These are phyloP conservation scores for Drosophila parthenogenetica DNA, from an alignment of 2,888 invertebrate genomes.

Conservation along the genomic window DNA sequence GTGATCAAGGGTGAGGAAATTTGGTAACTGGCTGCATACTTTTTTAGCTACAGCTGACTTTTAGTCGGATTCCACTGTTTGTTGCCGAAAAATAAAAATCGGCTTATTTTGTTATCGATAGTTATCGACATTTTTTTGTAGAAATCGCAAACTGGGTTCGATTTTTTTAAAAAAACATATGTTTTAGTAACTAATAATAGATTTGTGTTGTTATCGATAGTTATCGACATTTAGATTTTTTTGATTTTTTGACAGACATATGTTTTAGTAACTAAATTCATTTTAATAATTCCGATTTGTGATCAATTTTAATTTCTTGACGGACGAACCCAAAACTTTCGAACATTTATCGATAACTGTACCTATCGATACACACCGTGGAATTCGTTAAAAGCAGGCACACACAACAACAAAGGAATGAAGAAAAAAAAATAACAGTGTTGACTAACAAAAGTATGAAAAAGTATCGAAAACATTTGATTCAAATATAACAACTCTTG, in stretches of 20 bases:
- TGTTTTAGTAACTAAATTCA: too few relatives aligned
- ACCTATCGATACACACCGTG: constrained; percentile 10
- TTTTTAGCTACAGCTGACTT: not conserved
- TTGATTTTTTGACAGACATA: not conserved
- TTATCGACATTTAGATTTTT: not conserved
- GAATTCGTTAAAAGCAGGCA: constrained; percentile 10
- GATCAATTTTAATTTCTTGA: too few relatives aligned
- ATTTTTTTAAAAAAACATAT: too few relatives aligned
- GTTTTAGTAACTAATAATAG: too few relatives aligned
- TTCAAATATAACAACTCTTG: constrained; percentile 24
- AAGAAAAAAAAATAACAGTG: constrained; percentile 7
- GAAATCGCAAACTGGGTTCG: too few relatives aligned
- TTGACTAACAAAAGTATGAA: constrained; percentile 23
- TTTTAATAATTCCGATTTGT: too few relatives aligned
- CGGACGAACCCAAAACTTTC: too few relatives aligned
- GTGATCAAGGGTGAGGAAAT: not conserved
- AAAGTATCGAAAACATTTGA: constrained; percentile 18
- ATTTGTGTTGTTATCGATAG: not conserved
- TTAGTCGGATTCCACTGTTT: constrained; percentile 23
- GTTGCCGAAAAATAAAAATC: not conserved
- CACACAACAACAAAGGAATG: constrained; percentile 4
- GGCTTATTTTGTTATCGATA: too few relatives aligned
- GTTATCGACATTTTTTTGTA: too few relatives aligned
- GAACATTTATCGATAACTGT: not conserved
- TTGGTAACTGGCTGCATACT: constrained; percentile 26